Evolutionary conservation across 23 tunicate species (phyloP).

Genomic region (Diplosoma virens): DNA sequence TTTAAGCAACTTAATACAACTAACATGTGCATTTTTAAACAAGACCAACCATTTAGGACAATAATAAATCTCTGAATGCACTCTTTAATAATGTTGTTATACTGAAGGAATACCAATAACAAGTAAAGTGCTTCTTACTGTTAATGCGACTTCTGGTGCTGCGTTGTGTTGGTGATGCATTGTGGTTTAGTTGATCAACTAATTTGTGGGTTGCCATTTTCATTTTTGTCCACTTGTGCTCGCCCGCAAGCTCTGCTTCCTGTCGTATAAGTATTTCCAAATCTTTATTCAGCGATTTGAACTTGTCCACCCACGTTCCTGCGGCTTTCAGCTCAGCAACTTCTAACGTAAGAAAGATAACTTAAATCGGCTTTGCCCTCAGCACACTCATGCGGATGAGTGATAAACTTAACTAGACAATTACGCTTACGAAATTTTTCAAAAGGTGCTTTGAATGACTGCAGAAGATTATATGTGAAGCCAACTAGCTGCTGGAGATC

Average conservation of each 20-base stretch:
- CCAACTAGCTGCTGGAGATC: not conserved
- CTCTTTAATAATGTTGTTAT: not conserved
- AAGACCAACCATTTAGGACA: not conserved
- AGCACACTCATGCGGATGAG: not conserved
- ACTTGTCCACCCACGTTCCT: too few species aligned
- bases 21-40: not conserved
- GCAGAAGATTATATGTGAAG: not conserved
- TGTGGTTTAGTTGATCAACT: not conserved
- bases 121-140: too few species aligned
- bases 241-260: too few species aligned
- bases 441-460: too few species aligned
- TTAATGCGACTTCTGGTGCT: conserved; percentile 1
- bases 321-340: too few species aligned
- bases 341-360: too few species aligned
- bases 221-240: too few species aligned
- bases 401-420: too few species aligned
- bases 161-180: not conserved
- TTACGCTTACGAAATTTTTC: too few species aligned
- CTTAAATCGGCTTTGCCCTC: not conserved
- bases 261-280: too few species aligned
- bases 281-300: too few species aligned
- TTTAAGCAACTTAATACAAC: not conserved
- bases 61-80: not conserved
- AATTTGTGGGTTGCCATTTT: too few species aligned
- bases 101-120: not conserved